Conservation (phyloP, 2,797 vertebrate genomes). For the Propithecus deckenii region DNA sequence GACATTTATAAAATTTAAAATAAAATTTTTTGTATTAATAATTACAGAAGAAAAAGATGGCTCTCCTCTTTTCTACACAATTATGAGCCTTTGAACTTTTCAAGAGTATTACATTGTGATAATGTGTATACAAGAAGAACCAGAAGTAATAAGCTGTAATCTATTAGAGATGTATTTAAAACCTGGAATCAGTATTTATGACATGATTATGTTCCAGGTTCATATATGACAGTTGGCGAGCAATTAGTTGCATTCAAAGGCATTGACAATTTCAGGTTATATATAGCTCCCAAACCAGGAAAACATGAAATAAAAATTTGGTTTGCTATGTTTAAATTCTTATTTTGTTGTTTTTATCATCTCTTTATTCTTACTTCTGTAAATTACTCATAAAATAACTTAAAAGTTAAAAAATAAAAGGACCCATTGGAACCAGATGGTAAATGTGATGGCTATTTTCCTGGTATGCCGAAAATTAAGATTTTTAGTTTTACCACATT, state of each 20-base stretch:
- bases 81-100: not conserved
- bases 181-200: not conserved
- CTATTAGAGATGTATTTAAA: not conserved
- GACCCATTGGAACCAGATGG: not conserved
- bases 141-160: not conserved
- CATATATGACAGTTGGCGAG: not conserved
- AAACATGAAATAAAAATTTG: not conserved
- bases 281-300: not conserved
- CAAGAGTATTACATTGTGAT: not conserved
- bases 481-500: not conserved
- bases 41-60: conserved; percentile 1
- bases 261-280: not conserved
- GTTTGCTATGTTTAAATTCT: not conserved
- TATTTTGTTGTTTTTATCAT: not conserved
- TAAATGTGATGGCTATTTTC: not conserved
- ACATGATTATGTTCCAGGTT: not conserved
- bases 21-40: not conserved
- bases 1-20: conserved; percentile 23
- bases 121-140: not conserved
- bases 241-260: not conserved
- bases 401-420: not conserved
- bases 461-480: not conserved
- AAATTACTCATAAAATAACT: conserved; percentile 24
- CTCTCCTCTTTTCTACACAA: not conserved
- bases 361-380: not conserved